A percentile compares a stretch with the other conserved stretches of the same genome.
Evolutionary conservation across 2,113 vertebrate genomes (phyloP).

Genomic region (Syngnathoides biaculeatus): DNA sequence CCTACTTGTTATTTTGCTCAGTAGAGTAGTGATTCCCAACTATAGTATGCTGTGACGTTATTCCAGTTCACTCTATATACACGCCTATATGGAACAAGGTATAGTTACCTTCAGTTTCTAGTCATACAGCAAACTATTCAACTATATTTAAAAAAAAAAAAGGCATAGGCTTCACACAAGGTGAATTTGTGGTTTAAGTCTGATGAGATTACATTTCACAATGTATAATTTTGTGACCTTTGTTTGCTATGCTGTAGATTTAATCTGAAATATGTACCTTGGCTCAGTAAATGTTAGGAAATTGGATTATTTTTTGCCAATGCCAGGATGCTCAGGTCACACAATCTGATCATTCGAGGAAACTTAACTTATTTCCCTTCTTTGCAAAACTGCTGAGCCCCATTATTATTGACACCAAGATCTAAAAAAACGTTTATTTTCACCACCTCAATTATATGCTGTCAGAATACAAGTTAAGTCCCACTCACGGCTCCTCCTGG

Average conservation of each 20-base stretch:
- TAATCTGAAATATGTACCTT: not conserved
- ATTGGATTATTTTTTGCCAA: slow-evolving; percentile 13
- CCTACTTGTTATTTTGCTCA: slow-evolving; percentile 5
- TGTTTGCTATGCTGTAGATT: not conserved
- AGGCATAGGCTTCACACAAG: no score
- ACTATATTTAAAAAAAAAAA: no score
- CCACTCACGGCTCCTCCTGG: slow-evolving; percentile 39
- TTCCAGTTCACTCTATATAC: no score
- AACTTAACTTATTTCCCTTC: not conserved
- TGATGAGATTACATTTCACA: no score
- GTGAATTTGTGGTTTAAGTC: no score
- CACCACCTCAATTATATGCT: slow-evolving; percentile 43
- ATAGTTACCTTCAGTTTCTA: no score
- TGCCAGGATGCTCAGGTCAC: slow-evolving; percentile 3
- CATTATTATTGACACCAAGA: no score
- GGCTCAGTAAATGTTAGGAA: not conserved
- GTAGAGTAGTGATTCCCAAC: not conserved
- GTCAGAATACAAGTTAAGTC: slow-evolving; percentile 35
- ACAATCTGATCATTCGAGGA: not conserved
- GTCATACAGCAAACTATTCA: no score
- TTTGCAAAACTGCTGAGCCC: slow-evolving; percentile 9
- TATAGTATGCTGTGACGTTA: no score
- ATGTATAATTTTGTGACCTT: no score
- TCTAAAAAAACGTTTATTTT: slow-evolving; percentile 44
- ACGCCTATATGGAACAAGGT: no score